Evolutionary conservation across 2,797 vertebrate genomes (phyloP), one percentile per base, ranked within the genome.

Genomic region (Sciurus carolinensis): DNA sequence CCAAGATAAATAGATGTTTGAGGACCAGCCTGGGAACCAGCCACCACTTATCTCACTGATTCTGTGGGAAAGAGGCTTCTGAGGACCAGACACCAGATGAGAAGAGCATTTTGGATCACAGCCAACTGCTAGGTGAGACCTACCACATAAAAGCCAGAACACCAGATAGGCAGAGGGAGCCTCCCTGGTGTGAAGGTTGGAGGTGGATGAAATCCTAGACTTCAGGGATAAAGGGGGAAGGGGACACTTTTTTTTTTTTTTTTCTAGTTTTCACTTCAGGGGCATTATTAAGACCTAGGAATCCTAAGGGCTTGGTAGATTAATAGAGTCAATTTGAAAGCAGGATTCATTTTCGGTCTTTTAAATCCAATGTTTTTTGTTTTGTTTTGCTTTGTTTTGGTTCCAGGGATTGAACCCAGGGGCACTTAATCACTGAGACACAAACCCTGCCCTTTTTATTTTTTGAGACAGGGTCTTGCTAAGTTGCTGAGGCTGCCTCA

Each of bases 311-410:
- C 76, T 80, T 57, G 88, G 26, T 75, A 85, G 33, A 64, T 52
- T 30, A 82, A 66, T 39, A 77, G 71, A 94, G 30, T 67, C 28
- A n/a, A 28, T 76, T 87, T 87, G 50, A 85, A 57, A 85, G 36
- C 44, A 62, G 85, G n/a, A 52, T 95, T 94, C 44, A 87, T 95
- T 94, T 77, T 89, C 59, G 42, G 39, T 10, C n/a, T 96, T 91
- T 92, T 75, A 67, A 91, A 96, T 79, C 91, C 52, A 77, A 81
- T 87, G 36, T 75, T 14, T 50, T 59, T 91, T 50, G 13, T 50
- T 54, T 54, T 62, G 22, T 24, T 62, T 26, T 62, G 24, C 4
- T 59, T 59, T 59, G 57, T 59, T 24, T 11, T 26, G 24, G 24
- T 11, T 26, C 59, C 20, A 57, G 54, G 7, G 20, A 22, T 57